These are phyloP conservation scores for Diplodus puntazzo DNA, from an alignment of 2,797 vertebrate genomes.

Conservation along the genomic window DNA sequence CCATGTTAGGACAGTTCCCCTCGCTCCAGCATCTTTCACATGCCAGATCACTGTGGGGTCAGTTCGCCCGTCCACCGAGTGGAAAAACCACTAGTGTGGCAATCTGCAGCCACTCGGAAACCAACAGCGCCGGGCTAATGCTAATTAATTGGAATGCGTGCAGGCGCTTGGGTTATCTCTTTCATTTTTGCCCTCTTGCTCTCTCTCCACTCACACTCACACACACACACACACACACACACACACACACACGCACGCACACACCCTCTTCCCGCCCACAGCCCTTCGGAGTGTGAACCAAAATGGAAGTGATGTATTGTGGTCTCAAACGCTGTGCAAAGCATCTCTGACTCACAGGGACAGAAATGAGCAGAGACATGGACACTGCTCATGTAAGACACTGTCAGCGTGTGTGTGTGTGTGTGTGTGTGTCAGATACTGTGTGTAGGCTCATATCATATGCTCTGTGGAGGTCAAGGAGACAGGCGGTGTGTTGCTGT, in stretches of 20 bases:
- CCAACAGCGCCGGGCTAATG: slow-evolving; percentile 34
- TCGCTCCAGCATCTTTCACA: slow-evolving; percentile 44
- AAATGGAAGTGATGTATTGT: slow-evolving; percentile 73
- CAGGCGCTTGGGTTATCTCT: neutral
- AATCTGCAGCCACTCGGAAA: slow-evolving; percentile 52
- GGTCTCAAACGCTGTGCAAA: slow-evolving; percentile 49
- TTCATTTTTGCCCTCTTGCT: slow-evolving; percentile 31
- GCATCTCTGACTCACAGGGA: slow-evolving; percentile 61
- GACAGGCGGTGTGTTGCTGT: slow-evolving; percentile 32
- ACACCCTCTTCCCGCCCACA: slow-evolving; percentile 43
- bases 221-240: slow-evolving; percentile 20
- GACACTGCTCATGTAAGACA: slow-evolving; percentile 47
- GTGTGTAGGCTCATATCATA: slow-evolving; percentile 40
- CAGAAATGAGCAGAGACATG: slow-evolving; percentile 53
- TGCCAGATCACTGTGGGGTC: slow-evolving; percentile 47
- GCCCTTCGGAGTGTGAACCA: slow-evolving; percentile 64
- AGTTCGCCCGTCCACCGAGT: slow-evolving; percentile 29
- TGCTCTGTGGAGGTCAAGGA: slow-evolving; percentile 26
- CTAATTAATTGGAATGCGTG: slow-evolving; percentile 57
- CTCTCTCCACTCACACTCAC: slow-evolving; percentile 1
- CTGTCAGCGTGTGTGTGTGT: slow-evolving; percentile 19
- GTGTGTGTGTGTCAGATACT: slow-evolving; percentile 28
- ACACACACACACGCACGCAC: slow-evolving; percentile 29
- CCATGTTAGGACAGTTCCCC: slow-evolving; percentile 46
- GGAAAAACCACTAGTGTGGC: slow-evolving; percentile 58